Conservation (phyloP, 2,888 invertebrate species). For the Acleris emargana region DNA sequence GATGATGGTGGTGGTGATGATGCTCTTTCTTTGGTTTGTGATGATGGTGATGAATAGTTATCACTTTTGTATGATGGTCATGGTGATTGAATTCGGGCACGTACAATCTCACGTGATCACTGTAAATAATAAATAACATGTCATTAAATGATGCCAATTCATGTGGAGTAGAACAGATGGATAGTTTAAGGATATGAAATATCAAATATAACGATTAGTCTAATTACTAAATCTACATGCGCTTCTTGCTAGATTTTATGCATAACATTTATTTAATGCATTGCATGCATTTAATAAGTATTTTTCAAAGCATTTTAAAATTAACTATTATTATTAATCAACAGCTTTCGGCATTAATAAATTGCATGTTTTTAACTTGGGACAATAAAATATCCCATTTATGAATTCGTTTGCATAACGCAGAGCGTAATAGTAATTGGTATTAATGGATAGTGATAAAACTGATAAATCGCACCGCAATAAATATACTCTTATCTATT, state of each 20-base stretch:
- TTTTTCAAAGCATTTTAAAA: no score
- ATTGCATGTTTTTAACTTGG: background rate
- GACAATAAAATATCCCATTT: background rate
- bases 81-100: slow-evolving; percentile 85
- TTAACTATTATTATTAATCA: no score
- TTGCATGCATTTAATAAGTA: no score
- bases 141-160: no score
- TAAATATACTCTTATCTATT: slow-evolving; percentile 15
- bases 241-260: no score
- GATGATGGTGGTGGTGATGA: slow-evolving; percentile 68
- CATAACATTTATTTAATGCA: no score
- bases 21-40: slow-evolving; percentile 78
- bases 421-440: slow-evolving; percentile 8
- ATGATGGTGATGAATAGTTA: slow-evolving; percentile 83
- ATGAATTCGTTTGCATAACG: slow-evolving; percentile 21
- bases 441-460: background rate
- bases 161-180: no score
- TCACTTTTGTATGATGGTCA: slow-evolving; percentile 84
- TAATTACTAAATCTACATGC: no score
- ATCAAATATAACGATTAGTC: no score
- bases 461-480: slow-evolving; percentile 40
- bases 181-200: no score
- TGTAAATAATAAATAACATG: slow-evolving; percentile 51
- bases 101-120: slow-evolving; percentile 83
- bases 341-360: background rate